Conservation (phyloP, 2,888 invertebrate genomes). For the Cotesia congregata region DNA sequence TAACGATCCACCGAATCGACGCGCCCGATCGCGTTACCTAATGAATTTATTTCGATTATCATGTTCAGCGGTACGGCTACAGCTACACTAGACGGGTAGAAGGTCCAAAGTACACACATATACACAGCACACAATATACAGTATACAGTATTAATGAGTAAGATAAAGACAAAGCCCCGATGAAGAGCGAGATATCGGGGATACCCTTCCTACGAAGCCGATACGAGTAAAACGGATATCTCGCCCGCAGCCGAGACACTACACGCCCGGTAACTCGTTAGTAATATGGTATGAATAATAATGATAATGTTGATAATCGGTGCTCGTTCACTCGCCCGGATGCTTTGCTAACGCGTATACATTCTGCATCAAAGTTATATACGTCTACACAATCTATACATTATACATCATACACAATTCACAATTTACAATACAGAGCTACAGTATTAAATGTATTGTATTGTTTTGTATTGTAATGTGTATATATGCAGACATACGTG, state of each 20-base stretch:
- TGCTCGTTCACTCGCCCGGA: constrained; percentile 35
- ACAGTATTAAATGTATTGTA: not conserved
- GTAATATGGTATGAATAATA: constrained; percentile 41
- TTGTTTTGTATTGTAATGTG: not conserved
- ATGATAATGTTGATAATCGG: constrained; percentile 39
- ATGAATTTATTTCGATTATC: constrained; percentile 56
- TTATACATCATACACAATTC: no score
- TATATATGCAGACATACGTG: constrained; percentile 8
- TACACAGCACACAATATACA: not conserved
- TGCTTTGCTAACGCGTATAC: constrained; percentile 22
- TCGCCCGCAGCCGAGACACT: constrained; percentile 34
- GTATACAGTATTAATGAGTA: not conserved
- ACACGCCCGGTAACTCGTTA: constrained; percentile 38
- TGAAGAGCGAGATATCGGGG: constrained; percentile 27
- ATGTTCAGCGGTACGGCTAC: constrained; percentile 47
- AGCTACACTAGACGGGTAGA: not conserved
- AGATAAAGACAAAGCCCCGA: constrained; percentile 5
- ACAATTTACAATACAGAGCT: not conserved
- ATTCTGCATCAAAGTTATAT: constrained; percentile 17
- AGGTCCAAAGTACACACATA: not conserved
- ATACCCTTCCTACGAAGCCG: not conserved
- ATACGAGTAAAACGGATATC: constrained; percentile 34
- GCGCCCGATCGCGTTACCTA: constrained; percentile 53
- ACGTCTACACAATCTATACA: constrained; percentile 10
- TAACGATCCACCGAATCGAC: constrained; percentile 50